Base-by-base conservation (phyloP, 2,113 vertebrate genomes). In the Epinephelus lanceolatus region DNA sequence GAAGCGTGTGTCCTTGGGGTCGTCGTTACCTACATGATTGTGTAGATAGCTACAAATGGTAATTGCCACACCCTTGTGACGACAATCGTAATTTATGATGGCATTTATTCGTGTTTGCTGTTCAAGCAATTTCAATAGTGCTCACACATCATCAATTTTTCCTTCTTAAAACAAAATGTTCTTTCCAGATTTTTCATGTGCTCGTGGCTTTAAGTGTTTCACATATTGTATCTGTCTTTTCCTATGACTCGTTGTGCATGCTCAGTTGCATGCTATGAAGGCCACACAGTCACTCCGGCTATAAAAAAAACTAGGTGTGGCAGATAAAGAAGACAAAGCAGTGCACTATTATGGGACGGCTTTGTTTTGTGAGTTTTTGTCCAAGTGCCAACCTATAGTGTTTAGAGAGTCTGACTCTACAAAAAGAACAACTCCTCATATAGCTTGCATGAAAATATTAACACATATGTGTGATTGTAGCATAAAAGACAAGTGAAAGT, bases 251-350 rank as follows among this genome's bases (percentile, higher is more conserved):
- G 86, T 81, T 56, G 25, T 83, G 19, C 3, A 23, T 23, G 53
- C 66, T 81, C 68, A 79, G 55, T 63, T 83, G 23, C 42, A 45
- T 67, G 42, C 62, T 81, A 40, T 69, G 19, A 80, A 84, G 78
- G 76, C 84, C 75, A 72, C 84, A 72, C 60, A 86, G 51, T 87
- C 72, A 83, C 51, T 73, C 63, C 42, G 56, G 67, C 57, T 62
- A 80, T 86, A 84, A 88, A 86, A 86, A 78, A 88, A 93, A 90
- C 69, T 85, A 80, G 92, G 91, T 89, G 93, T 93, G 94, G 90
- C 74, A 83, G 76, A 69, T 70, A 75, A 86, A 80, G 27, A 62
- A 76, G 19, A 91, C 86, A 90, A 91, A 88, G 87, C 79, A 63
- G n/a, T n/a, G 11, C 56, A 60, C 45, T 72, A 45, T 74, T 45